Conservation (phyloP, 1,140 invertebrate species). For the Agrypnia vestita region DNA sequence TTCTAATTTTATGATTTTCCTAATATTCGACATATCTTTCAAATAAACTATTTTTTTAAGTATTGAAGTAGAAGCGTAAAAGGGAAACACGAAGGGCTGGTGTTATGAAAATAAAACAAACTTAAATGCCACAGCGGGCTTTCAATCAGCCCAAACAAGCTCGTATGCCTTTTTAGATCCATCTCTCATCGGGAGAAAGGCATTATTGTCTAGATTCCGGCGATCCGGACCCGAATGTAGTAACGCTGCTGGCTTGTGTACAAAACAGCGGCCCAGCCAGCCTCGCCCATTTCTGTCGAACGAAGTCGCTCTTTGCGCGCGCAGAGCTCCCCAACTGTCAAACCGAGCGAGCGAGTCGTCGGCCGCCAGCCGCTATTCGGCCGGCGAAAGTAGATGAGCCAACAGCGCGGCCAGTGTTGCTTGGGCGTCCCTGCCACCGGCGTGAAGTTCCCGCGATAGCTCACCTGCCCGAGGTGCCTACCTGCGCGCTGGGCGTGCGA, state of each 20-base stretch:
- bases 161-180: too few species aligned
- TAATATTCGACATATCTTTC: too few species aligned
- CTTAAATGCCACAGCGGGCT: too few species aligned
- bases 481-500: slow-evolving; percentile 39
- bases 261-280: not conserved
- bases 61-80: too few species aligned
- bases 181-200: too few species aligned
- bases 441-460: slow-evolving; percentile 41
- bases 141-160: too few species aligned
- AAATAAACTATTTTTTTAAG: too few species aligned
- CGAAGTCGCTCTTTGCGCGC: slow-evolving; percentile 18
- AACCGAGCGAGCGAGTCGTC: slow-evolving; percentile 6
- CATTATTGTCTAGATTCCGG: too few species aligned
- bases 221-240: not conserved
- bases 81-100: too few species aligned
- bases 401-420: slow-evolving; percentile 22
- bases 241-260: not conserved
- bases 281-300: slow-evolving; percentile 15
- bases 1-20: too few species aligned
- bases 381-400: slow-evolving; percentile 39
- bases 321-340: slow-evolving; percentile 28
- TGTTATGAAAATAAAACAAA: too few species aligned
- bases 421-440: slow-evolving; percentile 6
- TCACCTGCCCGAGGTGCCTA: slow-evolving; percentile 37
- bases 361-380: slow-evolving; percentile 26